Evolutionary conservation across 1,140 invertebrate genomes (phyloP).

Genomic region (Eumeta japonica): DNA sequence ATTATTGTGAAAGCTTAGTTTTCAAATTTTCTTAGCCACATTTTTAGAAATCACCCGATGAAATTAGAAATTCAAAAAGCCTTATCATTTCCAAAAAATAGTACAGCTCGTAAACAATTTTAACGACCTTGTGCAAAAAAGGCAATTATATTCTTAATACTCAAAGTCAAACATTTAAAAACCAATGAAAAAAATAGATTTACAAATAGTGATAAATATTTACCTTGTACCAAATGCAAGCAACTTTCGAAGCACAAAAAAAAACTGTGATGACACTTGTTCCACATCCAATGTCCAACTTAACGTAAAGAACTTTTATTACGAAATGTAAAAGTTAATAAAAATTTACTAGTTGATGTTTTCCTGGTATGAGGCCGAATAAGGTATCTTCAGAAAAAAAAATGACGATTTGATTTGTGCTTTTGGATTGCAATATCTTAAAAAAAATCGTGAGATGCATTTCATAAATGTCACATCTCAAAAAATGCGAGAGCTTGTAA

Average conservation of each 20-base stretch:
- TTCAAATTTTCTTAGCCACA: slow-evolving; percentile 5
- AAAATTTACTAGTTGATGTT: slow-evolving; percentile 13
- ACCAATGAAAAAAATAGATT: slow-evolving; percentile 2
- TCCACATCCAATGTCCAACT: slow-evolving; percentile 7
- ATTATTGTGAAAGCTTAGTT: slow-evolving; percentile 7
- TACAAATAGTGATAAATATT: slow-evolving; percentile 8
- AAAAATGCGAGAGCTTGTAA: slow-evolving; percentile 18
- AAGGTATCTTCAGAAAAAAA: slow-evolving; percentile 15
- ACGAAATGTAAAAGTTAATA: slow-evolving; percentile 9
- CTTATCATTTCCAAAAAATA: slow-evolving; percentile 3
- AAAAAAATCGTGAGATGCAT: slow-evolving; percentile 16
- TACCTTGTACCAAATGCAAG: slow-evolving; percentile 11
- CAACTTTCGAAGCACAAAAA: slow-evolving; percentile 9
- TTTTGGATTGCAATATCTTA: slow-evolving; percentile 17
- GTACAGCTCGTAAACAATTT: slow-evolving; percentile 3
- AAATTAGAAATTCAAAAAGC: slow-evolving; percentile 2
- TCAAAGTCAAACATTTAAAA: slow-evolving; percentile 1
- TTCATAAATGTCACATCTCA: slow-evolving; percentile 16
- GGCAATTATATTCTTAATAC: slow-evolving; percentile 4
- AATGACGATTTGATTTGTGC: slow-evolving; percentile 19
- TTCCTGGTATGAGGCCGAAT: slow-evolving; percentile 13
- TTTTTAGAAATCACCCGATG: slow-evolving; percentile 4
- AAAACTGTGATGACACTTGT: slow-evolving; percentile 4
- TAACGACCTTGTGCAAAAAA: slow-evolving; percentile 3
- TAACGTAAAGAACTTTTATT: slow-evolving; percentile 11